Base-by-base conservation (phyloP, 1,140 invertebrate genomes). In the Drosophila burlai region DNA sequence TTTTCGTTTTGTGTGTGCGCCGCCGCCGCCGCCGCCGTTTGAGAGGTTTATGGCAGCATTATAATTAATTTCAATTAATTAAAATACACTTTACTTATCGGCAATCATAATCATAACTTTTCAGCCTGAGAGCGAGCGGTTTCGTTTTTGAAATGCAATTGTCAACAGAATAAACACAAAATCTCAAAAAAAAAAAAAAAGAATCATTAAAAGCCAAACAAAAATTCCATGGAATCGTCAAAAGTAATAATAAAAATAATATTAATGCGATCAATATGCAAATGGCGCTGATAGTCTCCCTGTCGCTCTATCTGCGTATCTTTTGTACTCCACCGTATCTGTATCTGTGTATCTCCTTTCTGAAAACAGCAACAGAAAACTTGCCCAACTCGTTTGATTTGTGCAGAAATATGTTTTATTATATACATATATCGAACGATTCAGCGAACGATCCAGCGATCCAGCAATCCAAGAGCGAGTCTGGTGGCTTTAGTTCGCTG, bases 341-440 rank as follows among this genome's bases (percentile, higher is more conserved):
- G 40, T 66, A 46, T 75, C 50, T 73, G 38, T 63, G 69, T 60
- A 58, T 73, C 52, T 82, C 31, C 3, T 34, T 38, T 38, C 36
- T 2, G 11, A 38, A 38, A 38, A 38, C 36, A 38, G 36, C 36
- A 42, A 74, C 50, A 43, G 60, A 87, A 71, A 89, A 89, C 85
- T 79, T 57, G 84, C 84, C 77, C 57, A 80, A 89, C 84, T 72
- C 84, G 84, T 89, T 89, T 84, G 85, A 89, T 84, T 78, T 78
- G 81, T 85, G 85, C 85, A 89, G 85, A 89, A 89, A 89, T 89
- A 89, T 89, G 85, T 73, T 89, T 89, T 89, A 89, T 89, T 89
- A 85, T 90, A 68, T 89, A 85, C 85, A 68, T 52, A 52, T 61
- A 62, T 57, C 55, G 47, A 31, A 40, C 38, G 38, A 42, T 42